These are phyloP conservation scores for Novumbra hubbsi DNA, from an alignment of 2,797 vertebrate genomes.

Conservation along the genomic window DNA sequence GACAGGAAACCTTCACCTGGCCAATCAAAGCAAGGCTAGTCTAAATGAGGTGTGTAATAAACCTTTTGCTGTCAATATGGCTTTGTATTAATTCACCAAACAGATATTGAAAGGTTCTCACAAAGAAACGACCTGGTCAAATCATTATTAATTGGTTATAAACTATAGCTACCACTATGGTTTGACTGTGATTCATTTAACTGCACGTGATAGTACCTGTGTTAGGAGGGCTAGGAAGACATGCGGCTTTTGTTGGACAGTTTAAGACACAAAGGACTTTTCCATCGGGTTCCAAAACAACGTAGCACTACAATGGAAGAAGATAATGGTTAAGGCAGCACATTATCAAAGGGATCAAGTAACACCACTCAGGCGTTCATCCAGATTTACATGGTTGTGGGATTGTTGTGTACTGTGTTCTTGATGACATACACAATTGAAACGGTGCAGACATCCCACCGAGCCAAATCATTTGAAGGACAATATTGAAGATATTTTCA, in stretches of 20 bases:
- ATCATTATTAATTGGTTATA: neutral
- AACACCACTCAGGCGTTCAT: too few relatives aligned
- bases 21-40: neutral
- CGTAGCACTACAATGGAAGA: constrained; percentile 70
- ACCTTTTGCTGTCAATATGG: neutral
- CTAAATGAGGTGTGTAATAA: neutral
- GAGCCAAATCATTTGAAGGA: too few relatives aligned
- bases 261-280: constrained; percentile 41
- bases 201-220: constrained; percentile 58
- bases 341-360: neutral
- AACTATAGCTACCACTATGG: neutral
- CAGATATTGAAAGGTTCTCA: neutral
- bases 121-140: neutral
- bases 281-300: constrained; percentile 64
- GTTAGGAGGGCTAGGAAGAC: constrained; percentile 65
- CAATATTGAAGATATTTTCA: too few relatives aligned
- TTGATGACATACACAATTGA: neutral
- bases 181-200: neutral
- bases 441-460: neutral
- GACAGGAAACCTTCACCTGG: constrained; percentile 52
- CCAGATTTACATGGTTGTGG: too few relatives aligned
- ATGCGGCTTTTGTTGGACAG: constrained; percentile 60
- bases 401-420: too few relatives aligned
- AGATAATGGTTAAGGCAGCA: neutral
- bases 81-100: neutral